Conservation (phyloP, 2,888 invertebrate genomes). For the Pachydiplax longipennis region DNA sequence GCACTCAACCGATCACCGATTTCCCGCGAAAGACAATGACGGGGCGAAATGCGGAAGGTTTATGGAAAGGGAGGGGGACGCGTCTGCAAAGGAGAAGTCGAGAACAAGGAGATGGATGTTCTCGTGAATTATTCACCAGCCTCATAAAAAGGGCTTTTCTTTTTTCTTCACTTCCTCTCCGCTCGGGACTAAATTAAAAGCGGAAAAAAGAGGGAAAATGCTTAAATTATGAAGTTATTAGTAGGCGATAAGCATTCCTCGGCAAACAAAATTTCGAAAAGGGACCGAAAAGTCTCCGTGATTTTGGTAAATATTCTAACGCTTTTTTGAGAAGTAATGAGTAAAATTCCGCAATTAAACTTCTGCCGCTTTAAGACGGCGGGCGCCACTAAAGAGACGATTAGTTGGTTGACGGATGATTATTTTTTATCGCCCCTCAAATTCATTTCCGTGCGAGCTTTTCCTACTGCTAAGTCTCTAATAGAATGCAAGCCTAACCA, state of each 20-base stretch:
- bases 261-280: background rate
- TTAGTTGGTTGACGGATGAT: background rate
- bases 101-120: background rate
- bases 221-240: background rate
- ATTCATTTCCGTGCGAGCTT: background rate
- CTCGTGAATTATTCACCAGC: background rate
- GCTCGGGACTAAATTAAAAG: background rate
- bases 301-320: background rate
- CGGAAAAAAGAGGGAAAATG: background rate
- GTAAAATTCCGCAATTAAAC: background rate
- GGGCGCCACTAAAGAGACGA: background rate
- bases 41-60: background rate
- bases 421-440: background rate
- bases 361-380: background rate
- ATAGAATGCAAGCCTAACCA: no score
- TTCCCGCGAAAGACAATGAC: slow-evolving; percentile 35
- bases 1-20: background rate
- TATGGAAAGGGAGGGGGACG: background rate
- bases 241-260: background rate
- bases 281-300: background rate
- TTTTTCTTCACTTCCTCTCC: background rate
- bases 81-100: background rate
- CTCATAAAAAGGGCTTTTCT: background rate
- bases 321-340: background rate
- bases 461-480: background rate